Conservation (phyloP, 2,888 invertebrate genomes). For the Cryptus viduatorius region DNA sequence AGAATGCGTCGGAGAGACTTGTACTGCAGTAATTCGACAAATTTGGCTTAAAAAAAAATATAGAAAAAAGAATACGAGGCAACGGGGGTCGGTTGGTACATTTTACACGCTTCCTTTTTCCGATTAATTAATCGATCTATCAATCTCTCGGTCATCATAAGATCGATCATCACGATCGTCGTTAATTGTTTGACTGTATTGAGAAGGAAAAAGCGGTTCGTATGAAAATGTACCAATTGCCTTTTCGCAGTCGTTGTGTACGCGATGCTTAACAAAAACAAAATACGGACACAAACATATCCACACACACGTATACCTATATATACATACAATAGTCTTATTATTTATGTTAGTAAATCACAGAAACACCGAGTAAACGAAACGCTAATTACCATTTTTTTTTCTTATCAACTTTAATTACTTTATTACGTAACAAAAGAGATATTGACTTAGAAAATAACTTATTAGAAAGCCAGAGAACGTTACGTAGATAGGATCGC, state of each 20-base stretch:
- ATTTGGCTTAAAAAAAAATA: not conserved
- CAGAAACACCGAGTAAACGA: slow-evolving; percentile 56
- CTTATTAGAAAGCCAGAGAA: slow-evolving; percentile 60
- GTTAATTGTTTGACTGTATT: slow-evolving; percentile 23
- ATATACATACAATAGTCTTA: slow-evolving; percentile 51
- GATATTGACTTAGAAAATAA: slow-evolving; percentile 45
- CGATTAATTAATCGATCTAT: not conserved
- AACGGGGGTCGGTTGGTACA: slow-evolving; percentile 64
- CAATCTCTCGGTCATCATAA: slow-evolving; percentile 12
- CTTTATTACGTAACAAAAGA: slow-evolving; percentile 33
- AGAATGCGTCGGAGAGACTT: slow-evolving; percentile 59
- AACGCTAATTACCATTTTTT: slow-evolving; percentile 39
- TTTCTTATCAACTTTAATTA: not conserved
- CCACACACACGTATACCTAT: not conserved
- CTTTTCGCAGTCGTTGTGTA: slow-evolving; percentile 62
- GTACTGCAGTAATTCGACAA: slow-evolving; percentile 55
- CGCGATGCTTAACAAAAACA: slow-evolving; percentile 60
- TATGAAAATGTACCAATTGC: slow-evolving; percentile 66
- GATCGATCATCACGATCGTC: slow-evolving; percentile 32
- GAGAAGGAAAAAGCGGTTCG: slow-evolving; percentile 58
- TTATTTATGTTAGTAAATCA: slow-evolving; percentile 59
- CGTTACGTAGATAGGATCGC: slow-evolving; percentile 68
- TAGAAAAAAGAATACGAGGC: slow-evolving; percentile 23
- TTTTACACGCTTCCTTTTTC: slow-evolving; percentile 65
- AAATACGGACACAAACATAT: slow-evolving; percentile 24